Evolutionary conservation across 2,888 invertebrate species (phyloP).

Genomic region (Cremastobaeus sp.): DNA sequence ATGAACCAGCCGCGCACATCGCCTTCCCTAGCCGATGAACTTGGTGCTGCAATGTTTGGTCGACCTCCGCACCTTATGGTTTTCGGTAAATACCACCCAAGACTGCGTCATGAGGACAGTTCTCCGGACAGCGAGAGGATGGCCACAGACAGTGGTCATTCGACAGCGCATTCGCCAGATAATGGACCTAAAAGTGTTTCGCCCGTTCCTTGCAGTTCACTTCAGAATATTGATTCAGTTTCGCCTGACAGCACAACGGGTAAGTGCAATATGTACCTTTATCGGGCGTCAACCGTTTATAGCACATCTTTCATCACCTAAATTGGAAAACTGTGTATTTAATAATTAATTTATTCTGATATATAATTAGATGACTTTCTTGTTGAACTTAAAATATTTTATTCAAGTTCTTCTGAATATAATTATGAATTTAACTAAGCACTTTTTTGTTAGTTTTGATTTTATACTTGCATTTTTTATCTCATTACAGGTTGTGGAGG

Average conservation of each 20-base stretch:
- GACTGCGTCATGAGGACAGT: slow-evolving; percentile 84
- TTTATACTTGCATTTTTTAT: too few relatives aligned
- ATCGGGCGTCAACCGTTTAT: too few relatives aligned
- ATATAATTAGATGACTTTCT: too few relatives aligned
- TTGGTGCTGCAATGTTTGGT: slow-evolving; percentile 78
- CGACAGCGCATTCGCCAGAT: slow-evolving; percentile 94
- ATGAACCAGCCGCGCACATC: slow-evolving; percentile 67
- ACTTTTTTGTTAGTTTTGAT: too few relatives aligned
- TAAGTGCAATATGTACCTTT: slow-evolving; percentile 56
- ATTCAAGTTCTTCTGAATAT: too few relatives aligned
- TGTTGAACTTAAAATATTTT: too few relatives aligned
- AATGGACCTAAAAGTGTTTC: slow-evolving; percentile 91
- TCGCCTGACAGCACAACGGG: slow-evolving; percentile 76
- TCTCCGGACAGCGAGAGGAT: slow-evolving; percentile 92
- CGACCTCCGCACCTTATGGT: slow-evolving; percentile 72
- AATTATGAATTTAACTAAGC: too few relatives aligned
- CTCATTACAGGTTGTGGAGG: slow-evolving; percentile 84
- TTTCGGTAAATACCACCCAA: slow-evolving; percentile 71
- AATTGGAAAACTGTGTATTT: not conserved
- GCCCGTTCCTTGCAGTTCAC: slow-evolving; percentile 81
- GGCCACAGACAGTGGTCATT: slow-evolving; percentile 93
- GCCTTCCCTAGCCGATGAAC: slow-evolving; percentile 85
- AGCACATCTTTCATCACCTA: not conserved
- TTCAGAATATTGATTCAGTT: slow-evolving; percentile 75
- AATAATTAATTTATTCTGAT: too few relatives aligned